Percentiles rank a stretch among this genome's conserved stretches.
Evolutionary conservation across 2,797 vertebrate species (phyloP).

Genomic region (Artibeus lituratus): DNA sequence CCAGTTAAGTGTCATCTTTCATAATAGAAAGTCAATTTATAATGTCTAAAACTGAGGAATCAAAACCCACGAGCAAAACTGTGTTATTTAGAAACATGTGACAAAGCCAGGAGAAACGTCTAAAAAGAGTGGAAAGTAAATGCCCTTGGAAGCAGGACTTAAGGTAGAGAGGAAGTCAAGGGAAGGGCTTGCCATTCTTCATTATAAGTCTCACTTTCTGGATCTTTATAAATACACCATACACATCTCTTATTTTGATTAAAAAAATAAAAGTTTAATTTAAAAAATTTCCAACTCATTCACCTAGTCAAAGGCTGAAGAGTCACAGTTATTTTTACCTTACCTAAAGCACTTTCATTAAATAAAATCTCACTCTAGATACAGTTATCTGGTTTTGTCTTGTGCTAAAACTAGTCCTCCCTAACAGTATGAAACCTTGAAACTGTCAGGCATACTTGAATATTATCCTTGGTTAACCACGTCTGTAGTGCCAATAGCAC

Average conservation of each 20-base stretch:
- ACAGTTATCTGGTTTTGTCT: slow-evolving; percentile 26
- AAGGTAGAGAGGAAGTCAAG: not conserved
- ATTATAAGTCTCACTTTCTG: not conserved
- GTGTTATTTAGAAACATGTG: not conserved
- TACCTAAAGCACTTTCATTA: not conserved
- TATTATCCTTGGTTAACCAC: slow-evolving; percentile 46
- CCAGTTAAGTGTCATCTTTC: not conserved
- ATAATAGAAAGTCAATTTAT: not conserved
- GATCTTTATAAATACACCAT: not conserved
- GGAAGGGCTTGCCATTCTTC: not conserved
- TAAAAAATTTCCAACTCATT: not conserved
- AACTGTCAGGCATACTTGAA: slow-evolving; percentile 9
- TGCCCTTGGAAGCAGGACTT: not conserved
- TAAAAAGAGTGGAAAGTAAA: not conserved
- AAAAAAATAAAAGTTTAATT: not conserved
- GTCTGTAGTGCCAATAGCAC: slow-evolving; percentile 12
- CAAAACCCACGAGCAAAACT: not conserved
- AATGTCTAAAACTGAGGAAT: slow-evolving; percentile 12
- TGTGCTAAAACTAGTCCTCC: slow-evolving; percentile 43
- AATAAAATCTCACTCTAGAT: slow-evolving; percentile 18
- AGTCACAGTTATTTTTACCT: not conserved
- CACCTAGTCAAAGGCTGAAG: not conserved
- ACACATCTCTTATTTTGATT: not conserved
- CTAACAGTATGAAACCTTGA: slow-evolving; percentile 41
- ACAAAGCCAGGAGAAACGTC: not conserved